Evolutionary conservation across 2,113 vertebrate genomes (phyloP), one percentile per base, ranked within the genome.

Genomic region (Martes martes): DNA sequence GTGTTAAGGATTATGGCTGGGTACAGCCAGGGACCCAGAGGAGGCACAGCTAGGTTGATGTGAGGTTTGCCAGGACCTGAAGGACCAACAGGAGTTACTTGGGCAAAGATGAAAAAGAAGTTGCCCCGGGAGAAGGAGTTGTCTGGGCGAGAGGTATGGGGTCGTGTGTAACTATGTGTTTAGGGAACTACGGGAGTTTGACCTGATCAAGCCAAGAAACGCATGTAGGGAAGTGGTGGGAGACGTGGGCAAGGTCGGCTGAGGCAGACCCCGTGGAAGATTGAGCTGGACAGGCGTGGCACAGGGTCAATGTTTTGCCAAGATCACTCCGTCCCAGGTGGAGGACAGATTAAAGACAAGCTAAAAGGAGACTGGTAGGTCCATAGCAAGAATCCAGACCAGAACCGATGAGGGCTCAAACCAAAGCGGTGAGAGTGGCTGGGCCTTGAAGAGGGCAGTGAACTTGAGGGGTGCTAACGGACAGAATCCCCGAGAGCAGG

Each of bases 401-500:
- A 52, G 21, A 36, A 18, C 4, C 6, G 13, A 57, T 2, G 33
- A 23, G 39, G 33, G 61, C 52, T 52, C 50, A 19, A 4, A 6
- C 23, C 13, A 52, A 47, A 63, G 52, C 39, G 3, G 0, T 7
- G 59, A 28, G 57, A 2, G 9, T 19, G 5, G 18, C 36, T 36
- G 23, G 76, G 16, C 7, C 6, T 28, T 9, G 2, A 36, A 50
- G 18, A 69, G 39, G 47, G 9, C 5, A 11, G 31, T 4, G 52
- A 52, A 6, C 13, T 6, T 18, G 65, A 50, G 88, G 26, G 26
- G 23, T 1, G 0, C 8, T 1, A 2, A 4, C 0, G 28, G 7
- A 2, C 1, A 1, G 19, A 0, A 18, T 0, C 9, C 21, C 28
- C 0, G 4, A 6, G 1, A 11, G 18, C 33, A 2, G 55, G 7